phyloP scores from a whole-genome alignment of 2,113 vertebrate species.

The Halichoerus grypus region DNA sequence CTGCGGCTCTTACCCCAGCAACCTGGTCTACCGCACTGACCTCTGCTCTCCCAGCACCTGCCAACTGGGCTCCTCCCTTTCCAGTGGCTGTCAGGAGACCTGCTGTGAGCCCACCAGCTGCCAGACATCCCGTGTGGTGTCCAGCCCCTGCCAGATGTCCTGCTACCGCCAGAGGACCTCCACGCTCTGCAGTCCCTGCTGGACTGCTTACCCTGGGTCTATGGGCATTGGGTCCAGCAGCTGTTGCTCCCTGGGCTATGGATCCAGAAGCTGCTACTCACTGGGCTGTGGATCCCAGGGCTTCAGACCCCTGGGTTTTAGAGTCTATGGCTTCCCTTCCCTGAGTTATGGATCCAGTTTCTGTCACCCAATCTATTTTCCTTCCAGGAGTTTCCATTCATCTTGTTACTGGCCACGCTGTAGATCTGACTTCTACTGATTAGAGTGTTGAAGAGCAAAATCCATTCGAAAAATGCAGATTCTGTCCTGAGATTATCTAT shows the following conservation, averaged over 20 bases:
- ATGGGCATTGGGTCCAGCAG: background rate
- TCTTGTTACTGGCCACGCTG: background rate
- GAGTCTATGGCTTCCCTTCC: background rate
- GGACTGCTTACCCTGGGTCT: fast-evolving
- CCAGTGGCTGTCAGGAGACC: background rate
- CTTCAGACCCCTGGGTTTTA: background rate
- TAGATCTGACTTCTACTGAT: background rate
- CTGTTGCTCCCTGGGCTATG: background rate
- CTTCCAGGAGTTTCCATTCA: background rate
- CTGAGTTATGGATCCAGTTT: background rate
- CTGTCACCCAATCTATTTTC: background rate
- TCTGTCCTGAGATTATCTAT: background rate
- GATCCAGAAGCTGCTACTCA: background rate
- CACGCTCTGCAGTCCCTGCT: background rate
- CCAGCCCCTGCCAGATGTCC: background rate
- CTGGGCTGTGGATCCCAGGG: background rate
- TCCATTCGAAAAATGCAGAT: background rate
- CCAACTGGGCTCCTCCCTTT: background rate
- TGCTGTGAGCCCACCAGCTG: background rate
- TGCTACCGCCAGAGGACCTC: background rate
- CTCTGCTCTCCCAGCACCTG: background rate
- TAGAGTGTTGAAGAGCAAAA: background rate
- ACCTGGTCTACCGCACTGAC: conserved; percentile 23
- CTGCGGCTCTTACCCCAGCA: background rate
- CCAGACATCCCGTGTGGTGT: background rate